phyloP scores from a whole-genome alignment of 2,888 invertebrate species.

The Folsomia manolachei region DNA sequence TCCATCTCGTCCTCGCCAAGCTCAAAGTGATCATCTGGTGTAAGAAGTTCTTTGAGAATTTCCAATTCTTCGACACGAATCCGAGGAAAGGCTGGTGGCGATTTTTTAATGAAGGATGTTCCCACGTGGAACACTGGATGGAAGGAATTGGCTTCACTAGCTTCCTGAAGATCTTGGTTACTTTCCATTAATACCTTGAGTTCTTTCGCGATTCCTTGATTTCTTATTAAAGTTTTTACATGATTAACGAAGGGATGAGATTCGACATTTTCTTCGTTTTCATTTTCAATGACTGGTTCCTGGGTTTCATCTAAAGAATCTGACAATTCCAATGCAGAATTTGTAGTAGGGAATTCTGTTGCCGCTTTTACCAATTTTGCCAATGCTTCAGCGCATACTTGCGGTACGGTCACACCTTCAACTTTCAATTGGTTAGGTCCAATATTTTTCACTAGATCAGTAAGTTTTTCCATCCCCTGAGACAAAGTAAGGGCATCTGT shows the following conservation, averaged over 20 bases:
- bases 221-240: not conserved
- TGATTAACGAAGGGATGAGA: not conserved
- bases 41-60: not conserved
- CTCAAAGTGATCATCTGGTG: not conserved
- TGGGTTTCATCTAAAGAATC: not conserved
- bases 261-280: not conserved
- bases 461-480: not conserved
- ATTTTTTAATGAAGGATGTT: not conserved
- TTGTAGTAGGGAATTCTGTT: not conserved
- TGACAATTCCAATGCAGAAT: no score
- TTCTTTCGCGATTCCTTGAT: not conserved
- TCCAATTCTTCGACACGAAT: slow-evolving; percentile 8
- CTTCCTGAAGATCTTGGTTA: not conserved
- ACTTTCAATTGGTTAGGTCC: not conserved
- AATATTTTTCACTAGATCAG: not conserved
- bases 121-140: not conserved
- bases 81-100: not conserved
- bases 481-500: not conserved
- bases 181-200: not conserved
- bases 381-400: not conserved
- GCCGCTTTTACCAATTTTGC: not conserved
- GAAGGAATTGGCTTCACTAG: not conserved
- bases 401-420: not conserved
- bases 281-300: not conserved
- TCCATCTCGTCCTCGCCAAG: slow-evolving; percentile 5